Base-by-base conservation (phyloP, 2,113 vertebrate species). In the Festucalex cinctus region DNA sequence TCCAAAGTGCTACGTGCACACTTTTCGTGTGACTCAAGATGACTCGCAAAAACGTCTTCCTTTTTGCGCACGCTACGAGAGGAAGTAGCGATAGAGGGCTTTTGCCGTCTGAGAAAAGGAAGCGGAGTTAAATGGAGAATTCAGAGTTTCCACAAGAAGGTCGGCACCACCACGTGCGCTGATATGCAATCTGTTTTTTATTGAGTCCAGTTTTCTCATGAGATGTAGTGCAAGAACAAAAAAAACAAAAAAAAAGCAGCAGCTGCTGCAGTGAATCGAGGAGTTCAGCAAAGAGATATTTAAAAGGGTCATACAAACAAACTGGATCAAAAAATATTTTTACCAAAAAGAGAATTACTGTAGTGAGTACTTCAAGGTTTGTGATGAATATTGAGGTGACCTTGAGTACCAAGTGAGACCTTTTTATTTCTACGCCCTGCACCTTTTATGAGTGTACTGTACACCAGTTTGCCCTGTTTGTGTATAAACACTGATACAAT, bases 401-500 rank as follows among this genome's bases (percentile, higher is more conserved):
- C 64, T 62, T 62, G 58, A 37, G 9, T 20, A 22, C 20, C 49
- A 51, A 51, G 53, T 16, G 24, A 54, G 6, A 16, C 17, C 20
- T 36, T 61, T 57, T 41, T 17, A 41, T 39, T 64, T 24, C 60
- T 37, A 71, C 1, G 49, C 67, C 51, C 4, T 28, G 26, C 24
- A 57, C 26, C 6, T 8, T 17, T 32, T 13, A 22, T 28, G 26
- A 17, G 26, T 57, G 26, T 19, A 32, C 54, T 17, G 37, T 41
- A 41, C 36, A 39, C 36, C 71, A 66, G 54, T 39, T 61, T 20
- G 0, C 39, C 57, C 41, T 84, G 79, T 88, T 85, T 81, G 71
- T 80, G 54, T 75, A 66, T 88, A 84, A 87, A 88, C 82, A 84
- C 5, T 1, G 66, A 65, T 78, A 46, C 51, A 70, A 17, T 75